Evolutionary conservation across 2,888 invertebrate species (phyloP), one percentile per base, ranked within the genome.

Genomic region (Tenthredo distinguenda): DNA sequence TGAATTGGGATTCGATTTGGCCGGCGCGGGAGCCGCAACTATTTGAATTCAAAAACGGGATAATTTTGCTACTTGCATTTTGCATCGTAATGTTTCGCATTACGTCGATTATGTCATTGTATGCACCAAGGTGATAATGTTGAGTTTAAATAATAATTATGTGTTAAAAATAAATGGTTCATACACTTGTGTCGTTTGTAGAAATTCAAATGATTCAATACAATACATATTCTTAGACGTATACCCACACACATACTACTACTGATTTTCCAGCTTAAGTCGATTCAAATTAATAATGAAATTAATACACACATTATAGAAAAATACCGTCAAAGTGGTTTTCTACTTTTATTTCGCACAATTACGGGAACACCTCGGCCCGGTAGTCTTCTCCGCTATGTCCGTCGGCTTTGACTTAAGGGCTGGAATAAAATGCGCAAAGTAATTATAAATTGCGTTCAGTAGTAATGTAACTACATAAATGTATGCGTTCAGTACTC

Each of bases 21-120:
- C 31, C 15, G 21, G 31, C 68, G 21, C 6, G 15, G 15, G 18
- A 26, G 31, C 5, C 21, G n/a, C 10, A 9, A 18, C 4, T 21
- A 74, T 74, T 37, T 40, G 21, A 74, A 74, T 74, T n/a, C 62
- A 37, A n/a, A 62, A 40, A 85, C n/a, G 18, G 71, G 87, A 79
- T 76, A 43, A 47, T 47, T 15, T 47, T 12, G 47, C 15, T 47
- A 47, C 15, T 15, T 10, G 12, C 47, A 43, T 43, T 6, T 0
- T 47, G 12, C 1, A 40, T 40, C 40, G 40, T 40, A 40, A 40
- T 40, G 40, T 47, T 12, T 47, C 47, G 15, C 15, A 47, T 47
- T 12, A 15, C 47, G 15, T 15, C 12, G 47, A 47, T 47, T 47
- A 47, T 47, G 9, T 50, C 21, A 50, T 18, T 65, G 34, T 9